Conservation (phyloP, 1,140 invertebrate genomes). For the Trissolcus basalis region DNA sequence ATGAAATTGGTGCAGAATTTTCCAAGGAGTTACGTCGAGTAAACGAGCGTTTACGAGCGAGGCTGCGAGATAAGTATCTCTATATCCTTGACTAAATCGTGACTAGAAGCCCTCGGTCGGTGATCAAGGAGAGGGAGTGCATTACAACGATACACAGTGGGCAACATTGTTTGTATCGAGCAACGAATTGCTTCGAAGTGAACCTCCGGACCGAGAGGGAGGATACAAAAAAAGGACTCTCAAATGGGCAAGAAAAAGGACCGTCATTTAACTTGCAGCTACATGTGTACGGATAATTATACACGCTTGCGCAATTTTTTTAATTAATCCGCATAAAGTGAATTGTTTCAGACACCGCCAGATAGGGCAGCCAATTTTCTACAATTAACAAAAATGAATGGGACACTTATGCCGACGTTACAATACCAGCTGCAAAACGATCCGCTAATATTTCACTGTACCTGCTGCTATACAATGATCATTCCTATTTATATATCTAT, state of each 20-base stretch:
- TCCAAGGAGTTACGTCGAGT: constrained; percentile 62
- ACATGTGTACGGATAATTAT: constrained; percentile 49
- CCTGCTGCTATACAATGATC: too few species aligned
- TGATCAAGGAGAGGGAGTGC: constrained; percentile 63
- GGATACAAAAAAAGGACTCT: constrained; percentile 34
- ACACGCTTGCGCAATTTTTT: constrained; percentile 41
- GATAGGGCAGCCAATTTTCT: neutral
- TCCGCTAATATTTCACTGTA: too few species aligned
- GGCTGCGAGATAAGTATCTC: constrained; percentile 71
- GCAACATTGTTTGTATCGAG: constrained; percentile 72
- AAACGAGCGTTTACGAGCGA: constrained; percentile 74
- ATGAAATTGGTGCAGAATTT: constrained; percentile 53
- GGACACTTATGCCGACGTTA: constrained; percentile 5
- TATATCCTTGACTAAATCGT: constrained; percentile 76
- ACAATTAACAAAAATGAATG: too few species aligned
- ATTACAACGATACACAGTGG: constrained; percentile 66
- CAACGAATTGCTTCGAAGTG: constrained; percentile 69
- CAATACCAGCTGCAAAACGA: neutral
- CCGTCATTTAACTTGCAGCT: constrained; percentile 40
- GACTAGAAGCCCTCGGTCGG: constrained; percentile 71
- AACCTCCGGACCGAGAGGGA: constrained; percentile 31
- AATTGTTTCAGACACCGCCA: neutral
- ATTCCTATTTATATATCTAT: too few species aligned
- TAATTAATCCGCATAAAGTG: constrained; percentile 2
- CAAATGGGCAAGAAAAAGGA: constrained; percentile 50